These are phyloP conservation scores for Watsonalla cultraria DNA, from an alignment of 2,888 invertebrate species.

Conservation along the genomic window DNA sequence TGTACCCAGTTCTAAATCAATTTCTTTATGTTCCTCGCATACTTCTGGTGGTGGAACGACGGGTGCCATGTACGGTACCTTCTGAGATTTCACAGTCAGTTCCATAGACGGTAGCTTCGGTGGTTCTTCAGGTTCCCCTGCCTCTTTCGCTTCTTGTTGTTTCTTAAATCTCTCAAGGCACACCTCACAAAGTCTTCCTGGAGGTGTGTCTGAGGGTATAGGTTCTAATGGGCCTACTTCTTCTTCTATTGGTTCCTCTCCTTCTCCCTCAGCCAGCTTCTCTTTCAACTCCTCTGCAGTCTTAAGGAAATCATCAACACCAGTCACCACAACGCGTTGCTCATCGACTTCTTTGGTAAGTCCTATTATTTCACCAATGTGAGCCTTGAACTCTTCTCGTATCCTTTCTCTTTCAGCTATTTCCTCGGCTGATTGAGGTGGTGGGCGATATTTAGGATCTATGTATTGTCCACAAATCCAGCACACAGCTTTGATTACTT, in stretches of 20 bases:
- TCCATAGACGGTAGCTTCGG: constrained; percentile 1
- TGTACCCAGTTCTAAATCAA: constrained; percentile 26
- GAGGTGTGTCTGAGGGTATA: constrained; percentile 10
- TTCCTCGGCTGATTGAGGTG: background rate
- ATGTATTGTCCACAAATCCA: constrained; percentile 11
- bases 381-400: constrained; percentile 23
- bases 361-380: constrained; percentile 25
- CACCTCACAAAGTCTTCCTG: constrained; percentile 13
- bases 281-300: constrained; percentile 24
- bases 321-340: constrained; percentile 15
- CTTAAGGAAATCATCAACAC: constrained; percentile 25
- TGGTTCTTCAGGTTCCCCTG: background rate
- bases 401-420: constrained; percentile 10
- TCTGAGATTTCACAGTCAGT: constrained; percentile 4
- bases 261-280: constrained; percentile 9
- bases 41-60: constrained; percentile 5
- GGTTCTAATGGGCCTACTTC: background rate
- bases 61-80: constrained; percentile 1
- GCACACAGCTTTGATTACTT: constrained; percentile 10
- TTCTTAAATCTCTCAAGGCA: constrained; percentile 17
- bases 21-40: constrained; percentile 5
- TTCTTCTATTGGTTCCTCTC: background rate
- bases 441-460: constrained; percentile 1
- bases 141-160: background rate
- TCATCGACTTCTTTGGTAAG: constrained; percentile 24